Conservation (phyloP, 2,113 vertebrate species). For the Cebus imitator region DNA sequence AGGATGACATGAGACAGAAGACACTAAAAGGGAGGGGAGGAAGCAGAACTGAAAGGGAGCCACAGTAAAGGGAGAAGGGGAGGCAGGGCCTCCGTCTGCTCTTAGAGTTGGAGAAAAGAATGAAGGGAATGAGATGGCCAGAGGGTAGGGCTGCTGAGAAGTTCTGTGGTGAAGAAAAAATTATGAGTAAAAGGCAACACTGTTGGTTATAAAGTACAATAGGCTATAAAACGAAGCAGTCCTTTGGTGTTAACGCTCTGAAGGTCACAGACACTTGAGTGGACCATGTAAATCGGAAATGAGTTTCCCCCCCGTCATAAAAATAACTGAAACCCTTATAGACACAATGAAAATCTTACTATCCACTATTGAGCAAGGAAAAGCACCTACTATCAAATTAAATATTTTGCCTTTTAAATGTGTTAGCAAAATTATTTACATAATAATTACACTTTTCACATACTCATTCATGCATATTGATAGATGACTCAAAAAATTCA, state of each 20-base stretch:
- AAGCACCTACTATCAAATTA: background rate
- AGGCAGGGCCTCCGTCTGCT: background rate
- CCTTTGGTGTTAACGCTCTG: background rate
- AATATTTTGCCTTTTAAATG: background rate
- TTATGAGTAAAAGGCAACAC: background rate
- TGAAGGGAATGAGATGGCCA: no score
- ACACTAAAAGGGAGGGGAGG: background rate
- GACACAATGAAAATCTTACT: background rate
- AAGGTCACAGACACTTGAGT: background rate
- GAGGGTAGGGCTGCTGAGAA: rapidly evolving
- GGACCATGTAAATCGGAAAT: background rate
- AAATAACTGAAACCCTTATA: background rate
- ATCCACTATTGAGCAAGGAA: background rate
- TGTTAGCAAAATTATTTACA: background rate
- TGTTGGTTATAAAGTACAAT: background rate
- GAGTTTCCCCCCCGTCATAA: background rate
- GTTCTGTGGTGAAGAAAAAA: background rate
- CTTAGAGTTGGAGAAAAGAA: background rate
- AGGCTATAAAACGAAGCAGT: background rate
- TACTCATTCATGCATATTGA: background rate
- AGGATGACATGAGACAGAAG: rapidly evolving
- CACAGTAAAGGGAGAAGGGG: background rate
- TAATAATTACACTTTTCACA: background rate
- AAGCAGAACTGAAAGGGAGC: background rate
- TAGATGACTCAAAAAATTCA: background rate